Conservation (phyloP, 37 sponge, comb jelly and placozoan genomes). For the Theonella swinhoei region DNA sequence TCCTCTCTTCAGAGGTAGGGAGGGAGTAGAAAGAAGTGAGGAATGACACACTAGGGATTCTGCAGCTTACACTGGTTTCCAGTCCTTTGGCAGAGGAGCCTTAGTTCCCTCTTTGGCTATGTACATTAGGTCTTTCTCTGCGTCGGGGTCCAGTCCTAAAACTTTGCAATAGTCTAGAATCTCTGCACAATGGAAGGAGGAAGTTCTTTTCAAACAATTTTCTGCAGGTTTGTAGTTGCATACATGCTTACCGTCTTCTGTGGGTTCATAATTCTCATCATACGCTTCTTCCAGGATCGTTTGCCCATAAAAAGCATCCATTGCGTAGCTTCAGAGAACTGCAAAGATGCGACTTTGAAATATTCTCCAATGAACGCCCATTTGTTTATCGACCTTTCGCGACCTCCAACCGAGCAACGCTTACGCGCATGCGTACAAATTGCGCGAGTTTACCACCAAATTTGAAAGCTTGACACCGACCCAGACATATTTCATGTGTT, state of each 20-base stretch:
- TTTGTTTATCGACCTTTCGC: not conserved
- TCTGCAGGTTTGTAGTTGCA: not conserved
- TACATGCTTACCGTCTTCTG: constrained; percentile 75
- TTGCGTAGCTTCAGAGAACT: not conserved
- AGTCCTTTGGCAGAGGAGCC: constrained; percentile 88
- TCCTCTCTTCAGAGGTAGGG: constrained; percentile 42
- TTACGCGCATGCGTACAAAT: constrained; percentile 8
- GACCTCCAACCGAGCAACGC: not conserved
- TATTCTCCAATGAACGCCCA: not conserved
- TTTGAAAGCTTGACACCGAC: too few relatives aligned
- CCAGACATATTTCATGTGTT: too few relatives aligned
- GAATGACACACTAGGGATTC: not conserved
- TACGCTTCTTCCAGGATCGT: constrained; percentile 89
- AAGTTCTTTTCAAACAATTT: not conserved
- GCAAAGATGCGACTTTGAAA: not conserved
- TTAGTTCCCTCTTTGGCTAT: constrained; percentile 93
- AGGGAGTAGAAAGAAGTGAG: not conserved
- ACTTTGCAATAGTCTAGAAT: constrained; percentile 81
- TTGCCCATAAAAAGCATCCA: constrained; percentile 51
- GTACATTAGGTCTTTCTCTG: constrained; percentile 86
- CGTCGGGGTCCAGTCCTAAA: constrained; percentile 79
- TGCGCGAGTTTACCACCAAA: not conserved
- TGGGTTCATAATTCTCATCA: constrained; percentile 94
- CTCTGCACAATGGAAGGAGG: constrained; percentile 39
- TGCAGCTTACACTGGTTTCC: constrained; percentile 91